A percentile compares a stretch with the other conserved stretches of the same genome.
Conservation (phyloP, 2,888 invertebrate species). For the Gastracanthus pulcherrimus region DNA sequence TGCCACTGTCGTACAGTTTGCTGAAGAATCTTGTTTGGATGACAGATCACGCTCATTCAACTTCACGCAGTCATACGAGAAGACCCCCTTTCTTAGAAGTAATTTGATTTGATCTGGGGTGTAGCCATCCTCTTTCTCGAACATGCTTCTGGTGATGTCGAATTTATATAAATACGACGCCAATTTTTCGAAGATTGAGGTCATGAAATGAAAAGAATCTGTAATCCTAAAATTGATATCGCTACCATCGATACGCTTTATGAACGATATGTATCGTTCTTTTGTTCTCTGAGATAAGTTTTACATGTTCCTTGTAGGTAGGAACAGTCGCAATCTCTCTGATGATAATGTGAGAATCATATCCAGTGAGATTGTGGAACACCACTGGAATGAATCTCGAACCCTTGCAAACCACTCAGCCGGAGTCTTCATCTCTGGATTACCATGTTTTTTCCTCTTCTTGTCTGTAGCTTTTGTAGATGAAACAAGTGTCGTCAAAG, state of each 20-base stretch:
- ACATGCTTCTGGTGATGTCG: not conserved
- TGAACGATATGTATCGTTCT: not conserved
- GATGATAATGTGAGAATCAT: not conserved
- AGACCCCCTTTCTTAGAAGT: not conserved
- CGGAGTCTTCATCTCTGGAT: not conserved
- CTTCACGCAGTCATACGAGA: not conserved
- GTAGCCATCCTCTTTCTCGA: no score
- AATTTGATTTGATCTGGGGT: not conserved
- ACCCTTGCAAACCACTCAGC: not conserved
- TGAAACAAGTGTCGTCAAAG: not conserved
- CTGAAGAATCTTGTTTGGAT: not conserved
- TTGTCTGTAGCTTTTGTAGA: not conserved
- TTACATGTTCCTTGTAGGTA: not conserved
- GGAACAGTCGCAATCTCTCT: not conserved
- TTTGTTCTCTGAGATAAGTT: not conserved
- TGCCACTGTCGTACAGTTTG: not conserved
- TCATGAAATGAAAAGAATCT: not conserved
- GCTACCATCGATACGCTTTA: not conserved
- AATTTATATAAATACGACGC: not conserved
- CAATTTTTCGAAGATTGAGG: not conserved
- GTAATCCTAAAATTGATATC: not conserved
- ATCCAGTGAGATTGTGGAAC: not conserved
- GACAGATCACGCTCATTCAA: not conserved
- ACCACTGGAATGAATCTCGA: not conserved
- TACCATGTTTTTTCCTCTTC: not conserved